These are phyloP conservation scores for Drosophila subsilvestris DNA, from an alignment of 2,888 invertebrate genomes.

Conservation along the genomic window DNA sequence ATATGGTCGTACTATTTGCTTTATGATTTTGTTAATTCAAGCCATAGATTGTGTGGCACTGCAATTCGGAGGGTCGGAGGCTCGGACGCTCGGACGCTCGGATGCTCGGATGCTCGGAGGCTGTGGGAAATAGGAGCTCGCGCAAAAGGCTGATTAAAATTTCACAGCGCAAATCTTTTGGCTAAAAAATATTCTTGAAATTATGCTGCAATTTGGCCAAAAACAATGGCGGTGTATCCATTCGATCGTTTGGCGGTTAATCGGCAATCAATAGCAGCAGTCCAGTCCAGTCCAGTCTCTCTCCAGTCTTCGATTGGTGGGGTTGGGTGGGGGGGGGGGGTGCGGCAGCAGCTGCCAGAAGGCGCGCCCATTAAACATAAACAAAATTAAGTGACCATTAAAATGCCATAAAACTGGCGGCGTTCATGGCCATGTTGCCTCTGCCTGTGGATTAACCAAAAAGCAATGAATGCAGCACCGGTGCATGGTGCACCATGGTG, in stretches of 20 bases:
- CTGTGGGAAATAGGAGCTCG: slow-evolving; percentile 42
- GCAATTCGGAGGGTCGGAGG: too few relatives aligned
- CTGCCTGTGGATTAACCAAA: slow-evolving; percentile 51
- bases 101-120: too few relatives aligned
- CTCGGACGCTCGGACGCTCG: too few relatives aligned
- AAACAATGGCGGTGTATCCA: slow-evolving; percentile 53
- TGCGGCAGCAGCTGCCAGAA: slow-evolving; percentile 66
- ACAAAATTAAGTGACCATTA: slow-evolving; percentile 85
- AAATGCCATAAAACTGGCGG: slow-evolving; percentile 84
- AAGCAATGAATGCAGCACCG: slow-evolving; percentile 8
- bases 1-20: slow-evolving; percentile 67
- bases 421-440: slow-evolving; percentile 71
- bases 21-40: slow-evolving; percentile 78
- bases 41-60: slow-evolving; percentile 37
- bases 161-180: slow-evolving; percentile 40
- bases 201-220: slow-evolving; percentile 74
- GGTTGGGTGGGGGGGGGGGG: slow-evolving; percentile 20
- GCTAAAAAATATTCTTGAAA: slow-evolving; percentile 61
- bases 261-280: slow-evolving; percentile 73
- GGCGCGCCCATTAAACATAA: slow-evolving; percentile 83
- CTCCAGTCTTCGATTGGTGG: slow-evolving; percentile 8
- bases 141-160: slow-evolving; percentile 71
- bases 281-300: slow-evolving; percentile 10
- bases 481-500: background rate
- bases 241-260: slow-evolving; percentile 61